phyloP scores from a whole-genome alignment of 2,888 invertebrate species.

The Scaptodrosophila latifasciaeformis region DNA sequence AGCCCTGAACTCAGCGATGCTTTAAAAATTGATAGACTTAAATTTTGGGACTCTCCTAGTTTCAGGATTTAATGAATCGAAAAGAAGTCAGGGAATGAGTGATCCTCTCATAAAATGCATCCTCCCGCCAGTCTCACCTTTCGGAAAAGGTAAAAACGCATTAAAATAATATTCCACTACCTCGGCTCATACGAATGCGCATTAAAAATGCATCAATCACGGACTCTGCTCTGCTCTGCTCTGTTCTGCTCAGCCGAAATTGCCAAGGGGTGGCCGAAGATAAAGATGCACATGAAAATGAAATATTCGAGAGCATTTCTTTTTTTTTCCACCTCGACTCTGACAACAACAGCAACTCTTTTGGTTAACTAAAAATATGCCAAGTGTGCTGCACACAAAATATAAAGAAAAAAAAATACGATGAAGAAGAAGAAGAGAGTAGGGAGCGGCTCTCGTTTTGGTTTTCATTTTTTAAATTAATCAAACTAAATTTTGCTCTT shows the following conservation, averaged over 20 bases:
- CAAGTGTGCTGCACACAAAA: slow-evolving; percentile 7
- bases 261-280: slow-evolving; percentile 26
- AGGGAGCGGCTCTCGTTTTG: no score
- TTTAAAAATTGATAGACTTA: no score
- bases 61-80: no score
- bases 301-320: slow-evolving; percentile 29
- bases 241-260: slow-evolving; percentile 18
- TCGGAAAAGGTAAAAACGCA: slow-evolving; percentile 25
- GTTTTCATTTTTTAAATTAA: slow-evolving; percentile 50
- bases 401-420: slow-evolving; percentile 9
- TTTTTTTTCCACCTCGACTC: background rate
- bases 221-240: slow-evolving; percentile 9
- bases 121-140: background rate
- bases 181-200: slow-evolving; percentile 37
- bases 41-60: no score
- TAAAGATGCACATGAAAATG: slow-evolving; percentile 47
- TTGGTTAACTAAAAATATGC: slow-evolving; percentile 16
- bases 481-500: slow-evolving; percentile 36
- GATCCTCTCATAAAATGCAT: no score
- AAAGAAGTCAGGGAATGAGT: no score
- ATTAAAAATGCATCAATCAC: slow-evolving; percentile 71
- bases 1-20: no score
- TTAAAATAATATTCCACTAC: slow-evolving; percentile 20
- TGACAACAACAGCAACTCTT: slow-evolving; percentile 10
- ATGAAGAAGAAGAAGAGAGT: slow-evolving; percentile 25